phyloP scores from a whole-genome alignment of 1,140 invertebrate species.

The Ganaspis sp. region DNA sequence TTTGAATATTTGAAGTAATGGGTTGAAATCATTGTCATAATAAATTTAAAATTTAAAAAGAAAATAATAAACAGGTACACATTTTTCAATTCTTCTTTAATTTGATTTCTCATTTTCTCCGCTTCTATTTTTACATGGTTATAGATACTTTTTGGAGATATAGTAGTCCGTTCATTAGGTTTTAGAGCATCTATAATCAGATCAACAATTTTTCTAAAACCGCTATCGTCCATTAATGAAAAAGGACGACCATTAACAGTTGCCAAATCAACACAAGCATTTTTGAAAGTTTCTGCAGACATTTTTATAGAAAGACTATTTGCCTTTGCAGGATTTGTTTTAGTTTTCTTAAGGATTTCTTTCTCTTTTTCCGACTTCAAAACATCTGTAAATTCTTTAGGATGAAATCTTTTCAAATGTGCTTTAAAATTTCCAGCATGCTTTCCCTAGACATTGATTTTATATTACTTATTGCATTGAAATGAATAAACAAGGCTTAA shows the following conservation, averaged over 20 bases:
- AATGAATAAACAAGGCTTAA: no score
- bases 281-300: no score
- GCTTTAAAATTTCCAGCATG: neutral
- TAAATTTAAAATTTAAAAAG: no score
- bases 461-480: no score
- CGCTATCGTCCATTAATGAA: conserved; percentile 35
- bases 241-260: conserved; percentile 35
- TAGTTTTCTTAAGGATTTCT: neutral
- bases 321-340: no score
- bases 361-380: neutral
- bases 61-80: conserved; percentile 6
- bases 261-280: conserved; percentile 21
- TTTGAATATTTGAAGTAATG: no score
- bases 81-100: conserved; percentile 20
- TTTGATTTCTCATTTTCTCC: neutral
- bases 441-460: neutral
- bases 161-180: neutral
- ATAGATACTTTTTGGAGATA: conserved; percentile 16
- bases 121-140: conserved; percentile 13
- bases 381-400: neutral
- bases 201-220: conserved; percentile 29
- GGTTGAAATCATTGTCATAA: no score
- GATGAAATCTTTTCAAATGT: neutral
- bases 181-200: neutral
- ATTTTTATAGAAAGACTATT: no score